Base-by-base conservation (phyloP, 2,113 vertebrate genomes). In the Apteryx mantelli region DNA sequence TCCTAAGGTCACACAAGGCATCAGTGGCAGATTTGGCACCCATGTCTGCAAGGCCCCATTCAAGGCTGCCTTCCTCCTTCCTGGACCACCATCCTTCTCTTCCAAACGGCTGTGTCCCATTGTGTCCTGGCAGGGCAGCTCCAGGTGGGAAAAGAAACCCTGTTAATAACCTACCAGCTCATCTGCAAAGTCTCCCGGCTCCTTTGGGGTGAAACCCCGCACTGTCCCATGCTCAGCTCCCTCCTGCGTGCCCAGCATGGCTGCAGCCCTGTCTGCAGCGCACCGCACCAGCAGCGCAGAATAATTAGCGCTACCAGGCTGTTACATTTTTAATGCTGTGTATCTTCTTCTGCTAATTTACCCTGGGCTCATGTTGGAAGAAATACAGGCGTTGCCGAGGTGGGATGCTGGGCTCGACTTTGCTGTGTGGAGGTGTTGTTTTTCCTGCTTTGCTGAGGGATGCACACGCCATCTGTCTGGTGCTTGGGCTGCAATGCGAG, bases 321-420 rank as follows among this genome's bases (percentile, higher is more conserved):
- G 65, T 9, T 79, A 16, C 61, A 80, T 85, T 96, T 93, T 79
- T 53, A 86, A 83, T 70, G 70, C 48, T 28, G 19, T 52, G 8
- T 2, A 14, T 66, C 69, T 81, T 76, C n/a, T 68, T 17, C 42
- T 83, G 24, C 3, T 66, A 40, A 76, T 88, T 89, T 82, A 34
- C 28, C 50, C 40, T 3, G 5, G 58, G 40, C 63, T 53, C 4
- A 26, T 6, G 25, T 0, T 4, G 91, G 28, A 4, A 89, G 34
- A 86, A 74, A 52, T 11, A 14, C 2, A 32, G 58, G 64, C 11
- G 4, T 40, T 21, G 50, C 36, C 8, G n/a, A 80, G 74, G 36
- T 5, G 21, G 21, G 50, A 69, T n/a, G 22, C 11, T 0, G 50
- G 36, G 63, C 21, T 14, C 18, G 0, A 50, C 8, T 4, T 18